A percentile compares a stretch with the other conserved stretches of the same genome.
Evolutionary conservation across 92 coral and sea anemone genomes (phyloP).

Genomic region (Paramuricea clavata): DNA sequence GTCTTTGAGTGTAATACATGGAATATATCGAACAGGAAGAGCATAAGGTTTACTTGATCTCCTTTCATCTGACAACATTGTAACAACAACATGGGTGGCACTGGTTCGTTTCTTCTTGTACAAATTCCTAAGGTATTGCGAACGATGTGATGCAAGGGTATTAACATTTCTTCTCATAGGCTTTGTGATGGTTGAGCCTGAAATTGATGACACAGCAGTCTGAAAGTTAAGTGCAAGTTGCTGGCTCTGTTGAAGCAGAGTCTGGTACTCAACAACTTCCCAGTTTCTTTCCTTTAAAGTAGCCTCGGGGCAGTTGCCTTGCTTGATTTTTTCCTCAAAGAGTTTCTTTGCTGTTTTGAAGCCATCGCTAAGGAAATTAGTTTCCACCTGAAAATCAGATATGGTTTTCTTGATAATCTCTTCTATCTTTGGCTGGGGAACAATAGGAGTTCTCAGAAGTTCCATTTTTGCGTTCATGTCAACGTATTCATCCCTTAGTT

Average conservation of each 20-base stretch:
- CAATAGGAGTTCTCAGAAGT: background rate
- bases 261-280: background rate
- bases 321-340: background rate
- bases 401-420: background rate
- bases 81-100: conserved; percentile 60
- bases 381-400: background rate
- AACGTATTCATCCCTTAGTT: background rate
- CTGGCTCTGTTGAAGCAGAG: conserved; percentile 5
- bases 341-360: background rate
- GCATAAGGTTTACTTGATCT: conserved; percentile 55
- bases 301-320: background rate
- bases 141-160: background rate
- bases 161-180: background rate
- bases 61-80: conserved; percentile 63
- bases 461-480: conserved; percentile 12
- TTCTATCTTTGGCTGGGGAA: background rate
- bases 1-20: conserved; percentile 49
- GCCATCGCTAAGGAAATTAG: background rate
- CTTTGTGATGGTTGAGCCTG: background rate
- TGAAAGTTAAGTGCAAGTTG: background rate
- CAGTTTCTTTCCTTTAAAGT: background rate
- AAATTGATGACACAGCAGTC: background rate
- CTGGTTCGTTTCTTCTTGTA: conserved; percentile 54
- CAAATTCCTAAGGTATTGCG: conserved; percentile 46
- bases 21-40: conserved; percentile 52